Conservation (phyloP, 1,140 invertebrate genomes). For the Bombus polaris region DNA sequence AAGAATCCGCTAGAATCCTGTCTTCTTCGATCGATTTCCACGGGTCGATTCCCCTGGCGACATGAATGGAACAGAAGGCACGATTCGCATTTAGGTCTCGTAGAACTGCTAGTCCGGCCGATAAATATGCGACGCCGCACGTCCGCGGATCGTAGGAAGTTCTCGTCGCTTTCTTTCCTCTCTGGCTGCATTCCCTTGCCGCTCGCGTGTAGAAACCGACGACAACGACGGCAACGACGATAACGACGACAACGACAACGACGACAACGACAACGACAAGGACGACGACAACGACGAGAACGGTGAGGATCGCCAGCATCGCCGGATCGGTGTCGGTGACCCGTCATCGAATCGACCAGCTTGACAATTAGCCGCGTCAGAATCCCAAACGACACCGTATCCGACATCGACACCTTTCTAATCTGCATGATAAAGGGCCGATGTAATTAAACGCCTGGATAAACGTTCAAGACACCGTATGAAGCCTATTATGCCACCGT, state of each 20-base stretch:
- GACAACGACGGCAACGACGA: no score
- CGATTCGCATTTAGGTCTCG: constrained; percentile 50
- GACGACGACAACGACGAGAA: no score
- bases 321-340: constrained; percentile 51
- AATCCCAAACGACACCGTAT: constrained; percentile 39
- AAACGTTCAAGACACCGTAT: not conserved
- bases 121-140: constrained; percentile 40
- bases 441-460: constrained; percentile 54
- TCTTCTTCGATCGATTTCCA: not conserved
- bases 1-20: not conserved
- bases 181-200: constrained; percentile 9
- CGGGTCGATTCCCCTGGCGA: not conserved
- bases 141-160: constrained; percentile 32
- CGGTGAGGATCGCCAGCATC: not conserved
- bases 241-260: rapidly evolving
- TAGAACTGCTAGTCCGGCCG: constrained; percentile 1
- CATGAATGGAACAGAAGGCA: constrained; percentile 6
- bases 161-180: constrained; percentile 21
- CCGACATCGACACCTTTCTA: constrained; percentile 20
- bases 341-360: constrained; percentile 48
- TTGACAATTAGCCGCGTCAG: constrained; percentile 55
- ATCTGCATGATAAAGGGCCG: constrained; percentile 54
- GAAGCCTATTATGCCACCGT: constrained; percentile 35
- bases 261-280: no score
- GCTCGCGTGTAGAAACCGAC: not conserved